These are phyloP conservation scores for Eucera pruinosa DNA, from an alignment of 2,888 invertebrate species.

Conservation along the genomic window DNA sequence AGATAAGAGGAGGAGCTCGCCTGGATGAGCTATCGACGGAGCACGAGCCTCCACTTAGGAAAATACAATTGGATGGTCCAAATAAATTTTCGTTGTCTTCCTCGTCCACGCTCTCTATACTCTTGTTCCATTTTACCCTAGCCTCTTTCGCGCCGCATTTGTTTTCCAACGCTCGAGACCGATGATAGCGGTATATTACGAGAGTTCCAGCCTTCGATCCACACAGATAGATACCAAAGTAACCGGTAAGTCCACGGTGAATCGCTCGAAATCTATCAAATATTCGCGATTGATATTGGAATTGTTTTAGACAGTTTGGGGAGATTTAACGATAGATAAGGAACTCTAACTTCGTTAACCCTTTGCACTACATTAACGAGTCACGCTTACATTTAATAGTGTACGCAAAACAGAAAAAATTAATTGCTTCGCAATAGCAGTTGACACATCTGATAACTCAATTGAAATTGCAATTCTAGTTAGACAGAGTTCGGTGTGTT, in stretches of 20 bases:
- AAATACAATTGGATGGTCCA: conserved; percentile 76
- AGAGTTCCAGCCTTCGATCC: conserved; percentile 22
- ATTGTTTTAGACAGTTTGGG: no score
- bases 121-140: conserved; percentile 26
- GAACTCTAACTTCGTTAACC: no score
- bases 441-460: no score
- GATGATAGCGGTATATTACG: conserved; percentile 68
- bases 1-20: conserved; percentile 73
- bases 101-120: conserved; percentile 34
- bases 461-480: no score
- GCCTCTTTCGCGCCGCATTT: conserved; percentile 57
- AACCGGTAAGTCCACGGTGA: conserved; percentile 42
- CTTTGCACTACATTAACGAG: no score
- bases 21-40: conserved; percentile 74
- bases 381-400: no score
- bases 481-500: no score
- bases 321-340: no score
- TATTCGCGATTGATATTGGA: conserved; percentile 11
- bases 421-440: no score
- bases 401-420: no score
- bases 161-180: conserved; percentile 57
- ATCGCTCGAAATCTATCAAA: conserved; percentile 31
- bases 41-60: conserved; percentile 74
- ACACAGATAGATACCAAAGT: conserved; percentile 34
- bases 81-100: conserved; percentile 71